Evolutionary conservation across 2,888 invertebrate species (phyloP), one percentile per base, ranked within the genome.

Genomic region (Acleris laterana): DNA sequence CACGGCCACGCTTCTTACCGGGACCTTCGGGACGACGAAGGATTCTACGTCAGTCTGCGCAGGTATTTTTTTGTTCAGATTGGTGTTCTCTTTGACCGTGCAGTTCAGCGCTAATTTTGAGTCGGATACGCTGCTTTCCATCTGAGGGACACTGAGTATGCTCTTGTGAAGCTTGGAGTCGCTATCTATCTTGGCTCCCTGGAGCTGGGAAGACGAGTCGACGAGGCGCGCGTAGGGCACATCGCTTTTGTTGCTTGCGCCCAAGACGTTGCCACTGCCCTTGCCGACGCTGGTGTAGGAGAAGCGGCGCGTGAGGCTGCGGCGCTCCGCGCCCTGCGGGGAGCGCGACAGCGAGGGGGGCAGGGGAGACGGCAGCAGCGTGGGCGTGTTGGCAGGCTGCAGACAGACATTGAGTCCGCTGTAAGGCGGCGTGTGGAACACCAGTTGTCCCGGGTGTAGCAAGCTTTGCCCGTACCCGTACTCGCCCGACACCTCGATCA

Each of bases 391-490:
- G 9, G 94, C 93, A 58, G 97, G 97, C 82, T 96, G 96, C 5
- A 97, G 85, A 11, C 95, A 95, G 4, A 97, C 96, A 74, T 96
- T 95, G 76, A 96, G 94, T 49, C 95, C 94, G 73, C 96, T 96
- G 78, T 98, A 98, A 0, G 98, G 98, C 0, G 97, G 97, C 0
- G 98, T 97, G 74, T 98, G 97, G 84, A 99, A 98, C 53, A 98
- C 96, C 9, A 98, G 90, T 83, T 97, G 96, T 38, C 96, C 95
- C 64, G 96, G 95, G 81, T 98, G 97, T 22, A 99, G 89, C 75
- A 99, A 95, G 80, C 98, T 99, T 87, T 99, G 98, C 0, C 98
- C 99, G 81, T 97, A 99, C 0, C 98, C 98, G 75, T 96, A 97
- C 81, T 98, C 98, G 75, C 96, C 96, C 22, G 94, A 93, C 57